A percentile compares a stretch with the other conserved stretches of the same genome.
Conservation (phyloP, 2,888 invertebrate genomes). For the Aproaerema taeniolella region DNA sequence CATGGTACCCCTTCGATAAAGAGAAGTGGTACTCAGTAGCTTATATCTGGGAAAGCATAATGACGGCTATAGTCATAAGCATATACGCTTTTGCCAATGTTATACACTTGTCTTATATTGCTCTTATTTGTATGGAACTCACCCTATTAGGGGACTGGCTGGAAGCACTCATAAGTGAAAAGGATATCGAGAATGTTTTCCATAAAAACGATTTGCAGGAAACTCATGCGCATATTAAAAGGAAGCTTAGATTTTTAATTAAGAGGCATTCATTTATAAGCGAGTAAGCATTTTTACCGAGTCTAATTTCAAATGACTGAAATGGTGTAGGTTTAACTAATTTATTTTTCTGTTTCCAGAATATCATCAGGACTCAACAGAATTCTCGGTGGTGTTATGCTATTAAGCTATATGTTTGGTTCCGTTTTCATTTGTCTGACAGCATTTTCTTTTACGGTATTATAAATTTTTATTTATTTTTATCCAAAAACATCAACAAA, state of each 20-base stretch:
- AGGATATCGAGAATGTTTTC: constrained; percentile 36
- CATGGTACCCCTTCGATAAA: constrained; percentile 65
- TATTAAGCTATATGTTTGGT: constrained; percentile 52
- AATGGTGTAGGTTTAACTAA: not conserved
- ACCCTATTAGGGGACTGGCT: constrained; percentile 43
- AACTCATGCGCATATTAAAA: constrained; percentile 32
- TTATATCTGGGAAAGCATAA: constrained; percentile 54
- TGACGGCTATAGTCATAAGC: constrained; percentile 48
- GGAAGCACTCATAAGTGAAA: constrained; percentile 34
- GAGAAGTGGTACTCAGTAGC: constrained; percentile 47
- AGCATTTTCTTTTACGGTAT: constrained; percentile 56
- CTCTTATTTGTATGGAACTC: constrained; percentile 56
- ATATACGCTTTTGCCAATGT: constrained; percentile 44
- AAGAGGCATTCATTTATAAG: constrained; percentile 40
- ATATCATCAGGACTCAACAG: constrained; percentile 40
- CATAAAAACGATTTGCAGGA: no score
- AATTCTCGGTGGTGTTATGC: constrained; percentile 50
- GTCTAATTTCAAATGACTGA: not conserved
- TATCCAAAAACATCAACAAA: not conserved
- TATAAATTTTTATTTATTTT: no score
- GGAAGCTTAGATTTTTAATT: constrained; percentile 44
- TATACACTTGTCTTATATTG: constrained; percentile 42
- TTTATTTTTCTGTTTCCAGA: constrained; percentile 32
- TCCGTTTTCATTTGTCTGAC: constrained; percentile 60
- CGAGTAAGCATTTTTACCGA: constrained; percentile 30